Base-by-base conservation (phyloP, 2,888 invertebrate genomes). In the Leptarthrus brevirostris region DNA sequence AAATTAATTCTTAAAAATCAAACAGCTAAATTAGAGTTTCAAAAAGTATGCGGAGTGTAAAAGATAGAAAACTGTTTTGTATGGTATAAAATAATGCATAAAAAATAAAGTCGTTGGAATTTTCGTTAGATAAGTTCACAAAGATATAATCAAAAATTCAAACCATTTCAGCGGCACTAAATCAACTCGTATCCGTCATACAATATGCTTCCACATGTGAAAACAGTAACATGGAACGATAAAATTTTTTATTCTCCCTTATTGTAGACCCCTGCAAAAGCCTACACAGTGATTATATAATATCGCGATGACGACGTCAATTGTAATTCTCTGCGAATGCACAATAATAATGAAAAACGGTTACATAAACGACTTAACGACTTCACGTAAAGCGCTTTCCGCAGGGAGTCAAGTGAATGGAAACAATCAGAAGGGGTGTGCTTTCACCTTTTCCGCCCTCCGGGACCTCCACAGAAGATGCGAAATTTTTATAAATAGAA, bases 281-380 rank as follows among this genome's bases (percentile, higher is more conserved):
- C 22, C 30, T 30, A 10, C 52, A 6, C 18, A n/a, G 36, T 18
- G 52, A 69, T 69, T 69, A 52, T 52, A 69, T 52, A 69, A 52
- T 52, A 36, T 69, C 69, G 52, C 34, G 52, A 69, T 34, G 69
- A 69, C 69, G 49, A 49, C 69, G 69, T 69, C 69, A 69, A 49
- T 69, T 69, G 49, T 69, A 52, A 69, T 69, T 49, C 52, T 52
- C 69, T 26, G 69, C 40, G 69, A 69, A 69, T 69, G 69, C 69
- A 69, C 69, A 52, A 52, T 69, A 69, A 69, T 69, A 69, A 69
- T 69, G 52, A 69, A 69, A 69, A 69, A 69, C 69, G 69, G 69
- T 69, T 69, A 69, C 69, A 69, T 69, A 69, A 69, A 69, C 69
- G 69, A 69, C 69, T 69, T 69, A 69, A 69, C 69, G 69, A 69